Evolutionary conservation across 1,140 invertebrate genomes (phyloP).

Genomic region (Armadillidium nasatum): DNA sequence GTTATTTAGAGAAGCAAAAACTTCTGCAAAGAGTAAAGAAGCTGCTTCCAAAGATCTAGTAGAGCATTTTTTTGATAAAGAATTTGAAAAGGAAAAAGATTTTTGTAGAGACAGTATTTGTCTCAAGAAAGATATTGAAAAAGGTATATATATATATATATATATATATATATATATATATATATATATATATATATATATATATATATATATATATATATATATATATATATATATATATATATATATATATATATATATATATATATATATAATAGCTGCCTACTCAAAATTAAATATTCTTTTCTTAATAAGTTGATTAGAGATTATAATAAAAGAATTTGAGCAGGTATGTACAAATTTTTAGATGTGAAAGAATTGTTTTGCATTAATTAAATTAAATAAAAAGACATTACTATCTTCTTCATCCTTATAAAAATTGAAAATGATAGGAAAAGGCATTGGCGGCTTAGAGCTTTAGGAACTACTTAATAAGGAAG

Average conservation of each 20-base stretch:
- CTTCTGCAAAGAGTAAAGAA: slow-evolving; percentile 26
- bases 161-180: slow-evolving; percentile 5
- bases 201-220: slow-evolving; percentile 11
- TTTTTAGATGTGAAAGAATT: too few species aligned
- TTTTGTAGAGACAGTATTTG: slow-evolving; percentile 41
- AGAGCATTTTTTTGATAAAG: slow-evolving; percentile 40
- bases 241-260: slow-evolving; percentile 5
- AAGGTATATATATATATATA: slow-evolving; percentile 29
- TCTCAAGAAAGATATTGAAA: slow-evolving; percentile 38
- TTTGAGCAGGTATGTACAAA: too few species aligned
- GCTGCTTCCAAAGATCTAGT: slow-evolving; percentile 33
- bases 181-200: slow-evolving; percentile 15
- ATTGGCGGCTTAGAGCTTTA: too few species aligned
- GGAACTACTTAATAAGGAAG: too few species aligned
- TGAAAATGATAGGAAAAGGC: too few species aligned
- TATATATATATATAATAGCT: neutral
- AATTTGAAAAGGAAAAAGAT: slow-evolving; percentile 39
- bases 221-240: neutral
- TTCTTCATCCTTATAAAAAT: too few species aligned
- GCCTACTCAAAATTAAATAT: too few species aligned
- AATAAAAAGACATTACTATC: too few species aligned
- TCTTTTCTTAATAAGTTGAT: too few species aligned
- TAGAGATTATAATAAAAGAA: too few species aligned
- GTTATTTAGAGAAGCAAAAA: slow-evolving; percentile 38
- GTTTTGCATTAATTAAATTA: too few species aligned